Percentiles rank a stretch among this genome's conserved stretches.
Evolutionary conservation across 2,113 vertebrate species (phyloP).

Genomic region (Hypomesus transpacificus): DNA sequence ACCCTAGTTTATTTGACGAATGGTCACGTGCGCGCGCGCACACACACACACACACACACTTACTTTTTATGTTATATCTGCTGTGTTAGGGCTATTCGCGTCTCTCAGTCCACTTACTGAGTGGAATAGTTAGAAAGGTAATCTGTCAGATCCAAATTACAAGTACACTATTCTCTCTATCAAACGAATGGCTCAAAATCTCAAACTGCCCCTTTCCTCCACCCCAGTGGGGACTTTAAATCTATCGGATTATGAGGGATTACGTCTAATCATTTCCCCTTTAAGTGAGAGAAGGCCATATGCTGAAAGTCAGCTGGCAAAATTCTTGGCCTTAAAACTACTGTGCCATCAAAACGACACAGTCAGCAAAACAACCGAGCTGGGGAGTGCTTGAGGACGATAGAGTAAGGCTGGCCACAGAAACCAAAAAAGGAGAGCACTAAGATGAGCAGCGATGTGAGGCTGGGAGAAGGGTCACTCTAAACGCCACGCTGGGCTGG

Average conservation of each 20-base stretch:
- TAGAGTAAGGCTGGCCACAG: too few species aligned
- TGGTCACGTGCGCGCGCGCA: too few species aligned
- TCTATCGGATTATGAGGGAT: conserved; percentile 65
- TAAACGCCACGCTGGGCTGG: too few species aligned
- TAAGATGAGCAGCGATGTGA: too few species aligned
- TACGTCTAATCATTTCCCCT: conserved; percentile 61
- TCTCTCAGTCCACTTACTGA: too few species aligned
- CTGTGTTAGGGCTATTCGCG: too few species aligned
- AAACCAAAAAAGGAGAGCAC: too few species aligned
- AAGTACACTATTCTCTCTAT: neutral
- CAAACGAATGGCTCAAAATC: conserved; percentile 15
- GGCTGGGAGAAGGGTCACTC: too few species aligned
- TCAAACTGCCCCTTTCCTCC: conserved; percentile 17
- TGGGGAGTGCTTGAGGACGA: too few species aligned
- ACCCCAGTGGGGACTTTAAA: conserved; percentile 39
- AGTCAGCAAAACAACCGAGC: neutral
- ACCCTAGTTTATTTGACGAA: too few species aligned
- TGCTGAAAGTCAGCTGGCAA: conserved; percentile 44
- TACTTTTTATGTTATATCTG: too few species aligned
- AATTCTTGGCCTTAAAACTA: conserved; percentile 9
- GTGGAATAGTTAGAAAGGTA: neutral
- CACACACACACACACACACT: too few species aligned
- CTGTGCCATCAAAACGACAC: conserved; percentile 18
- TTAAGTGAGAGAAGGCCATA: conserved; percentile 44
- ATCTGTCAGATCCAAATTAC: conserved; percentile 1